Conservation (phyloP, 1,140 invertebrate species). For the Leucophenga varia region DNA sequence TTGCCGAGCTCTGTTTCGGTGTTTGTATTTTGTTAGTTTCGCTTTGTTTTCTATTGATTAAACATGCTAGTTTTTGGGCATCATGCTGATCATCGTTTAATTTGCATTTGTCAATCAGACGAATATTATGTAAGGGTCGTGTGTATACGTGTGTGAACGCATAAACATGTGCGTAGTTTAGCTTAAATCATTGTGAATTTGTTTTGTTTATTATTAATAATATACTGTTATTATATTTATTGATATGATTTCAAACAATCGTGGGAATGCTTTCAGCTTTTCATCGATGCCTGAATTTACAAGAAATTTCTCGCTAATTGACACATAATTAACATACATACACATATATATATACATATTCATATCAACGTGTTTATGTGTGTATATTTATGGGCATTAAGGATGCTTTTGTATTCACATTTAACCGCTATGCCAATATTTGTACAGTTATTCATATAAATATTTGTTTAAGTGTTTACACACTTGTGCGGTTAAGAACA, state of each 20-base stretch:
- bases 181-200: too few relatives aligned
- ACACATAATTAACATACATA: too few relatives aligned
- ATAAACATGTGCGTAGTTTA: too few relatives aligned
- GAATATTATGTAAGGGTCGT: conserved; percentile 27
- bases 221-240: too few relatives aligned
- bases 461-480: not conserved
- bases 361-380: too few relatives aligned
- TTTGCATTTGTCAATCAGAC: conserved; percentile 21
- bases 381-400: conserved; percentile 11
- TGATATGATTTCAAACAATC: too few relatives aligned
- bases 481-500: conserved; percentile 1
- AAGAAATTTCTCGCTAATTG: too few relatives aligned
- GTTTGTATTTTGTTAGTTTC: conserved; percentile 20
- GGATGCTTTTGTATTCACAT: conserved; percentile 9
- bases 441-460: conserved; percentile 7
- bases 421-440: conserved; percentile 29
- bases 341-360: too few relatives aligned
- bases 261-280: too few relatives aligned
- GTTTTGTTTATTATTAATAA: too few relatives aligned
- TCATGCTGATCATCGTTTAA: conserved; percentile 6
- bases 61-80: conserved; percentile 14
- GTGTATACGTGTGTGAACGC: conserved; percentile 10
- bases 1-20: conserved; percentile 20
- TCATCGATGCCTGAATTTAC: too few relatives aligned
- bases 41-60: conserved; percentile 27